These are phyloP conservation scores for Nomada goodeniana DNA, from an alignment of 2,888 invertebrate genomes.

Conservation along the genomic window DNA sequence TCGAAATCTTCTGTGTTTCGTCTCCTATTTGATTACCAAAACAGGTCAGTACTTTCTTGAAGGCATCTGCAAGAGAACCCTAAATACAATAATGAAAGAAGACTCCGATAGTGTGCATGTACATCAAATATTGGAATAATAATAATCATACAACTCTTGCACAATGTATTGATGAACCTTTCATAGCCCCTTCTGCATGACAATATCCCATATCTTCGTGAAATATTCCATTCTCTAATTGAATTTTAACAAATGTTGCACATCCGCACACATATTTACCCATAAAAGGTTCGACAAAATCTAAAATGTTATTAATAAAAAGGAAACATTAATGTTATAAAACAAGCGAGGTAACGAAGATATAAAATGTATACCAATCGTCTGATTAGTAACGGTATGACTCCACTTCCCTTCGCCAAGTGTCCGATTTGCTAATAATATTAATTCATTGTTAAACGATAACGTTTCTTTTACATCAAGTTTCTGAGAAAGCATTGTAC, in stretches of 20 bases:
- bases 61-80: conserved; percentile 70
- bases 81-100: conserved; percentile 34
- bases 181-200: conserved; percentile 61
- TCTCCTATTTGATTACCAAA: conserved; percentile 62
- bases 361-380: conserved; percentile 64
- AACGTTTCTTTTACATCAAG: conserved; percentile 25
- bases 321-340: background rate
- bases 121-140: background rate
- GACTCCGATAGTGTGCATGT: background rate
- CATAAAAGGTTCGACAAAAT: conserved; percentile 71
- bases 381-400: conserved; percentile 71
- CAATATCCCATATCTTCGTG: conserved; percentile 76
- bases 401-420: conserved; percentile 73
- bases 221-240: conserved; percentile 66
- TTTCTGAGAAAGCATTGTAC: conserved; percentile 12
- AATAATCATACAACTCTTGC: conserved; percentile 68
- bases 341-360: background rate
- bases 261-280: conserved; percentile 74
- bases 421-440: conserved; percentile 67
- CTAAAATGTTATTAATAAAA: conserved; percentile 49
- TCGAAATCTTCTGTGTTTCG: conserved; percentile 44
- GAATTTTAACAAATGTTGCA: conserved; percentile 70
- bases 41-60: conserved; percentile 69
- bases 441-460: conserved; percentile 61
- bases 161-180: conserved; percentile 68